Base-by-base conservation (phyloP, 2,888 invertebrate species). In the Sinopyrophorus schimmeli region DNA sequence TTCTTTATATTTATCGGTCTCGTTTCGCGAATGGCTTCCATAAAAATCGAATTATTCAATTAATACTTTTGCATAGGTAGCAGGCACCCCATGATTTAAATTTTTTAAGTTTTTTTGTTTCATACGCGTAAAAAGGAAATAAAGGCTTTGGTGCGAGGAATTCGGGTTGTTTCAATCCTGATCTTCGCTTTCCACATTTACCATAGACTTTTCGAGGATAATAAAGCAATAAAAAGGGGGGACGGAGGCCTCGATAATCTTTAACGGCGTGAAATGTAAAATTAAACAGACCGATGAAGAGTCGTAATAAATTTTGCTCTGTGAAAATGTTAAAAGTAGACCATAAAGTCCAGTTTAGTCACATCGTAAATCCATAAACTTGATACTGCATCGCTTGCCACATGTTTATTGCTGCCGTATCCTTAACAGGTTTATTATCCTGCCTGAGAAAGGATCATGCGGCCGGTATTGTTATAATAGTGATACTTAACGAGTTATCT, bases 361-460 rank as follows among this genome's bases (percentile, higher is more conserved):
- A 51, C 51, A 47, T 46, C 32, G 47, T 51, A 51, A 51, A 51
- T 47, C 42, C 43, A 51, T 51, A 51, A 50, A 51, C 16, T 41
- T 51, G 47, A 35, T 51, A 31, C 24, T 40, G 44, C 38, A 47
- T 51, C 41, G 41, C 37, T 49, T 11, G 41, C 47, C 41, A 42
- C 44, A 39, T 35, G 46, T 51, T 51, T 51, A 51, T 47, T 47
- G 42, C 46, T 42, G 46, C 40, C 32, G 31, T 31, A 49, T 32
- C 27, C 39, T 49, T 42, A 42, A 51, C 42, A 44, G 39, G 40
- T 50, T 50, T 50, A 50, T 50, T 50, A 44, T 46, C 24, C 28
- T 32, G 23, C 11, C 15, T 18, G 48, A 41, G 24, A 34, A 47
- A 47, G 40, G 31, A 39, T 46, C 38, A 38, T 30, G 46, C 30